Percentiles rank a stretch among this genome's conserved stretches.
Evolutionary conservation across 53 echinoderm and acorn worm genomes (phyloP).

Genomic region (Astropecten irregularis): DNA sequence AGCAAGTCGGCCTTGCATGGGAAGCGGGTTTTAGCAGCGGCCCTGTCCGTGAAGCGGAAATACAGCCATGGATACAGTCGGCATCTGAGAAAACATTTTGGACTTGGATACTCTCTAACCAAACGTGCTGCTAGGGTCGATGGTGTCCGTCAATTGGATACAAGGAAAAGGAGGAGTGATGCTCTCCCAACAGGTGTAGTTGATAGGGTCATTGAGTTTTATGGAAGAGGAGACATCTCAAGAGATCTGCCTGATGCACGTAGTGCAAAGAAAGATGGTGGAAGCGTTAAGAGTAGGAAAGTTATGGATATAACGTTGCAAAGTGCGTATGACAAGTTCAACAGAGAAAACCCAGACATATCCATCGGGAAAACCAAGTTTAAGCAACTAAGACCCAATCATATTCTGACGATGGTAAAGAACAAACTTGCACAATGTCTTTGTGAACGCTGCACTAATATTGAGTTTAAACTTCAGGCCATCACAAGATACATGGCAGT

Average conservation of each 20-base stretch:
- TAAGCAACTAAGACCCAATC: slow-evolving; percentile 11
- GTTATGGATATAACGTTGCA: slow-evolving; percentile 25
- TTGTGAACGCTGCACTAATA: slow-evolving; percentile 43
- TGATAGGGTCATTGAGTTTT: slow-evolving; percentile 21
- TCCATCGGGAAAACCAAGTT: slow-evolving; percentile 13
- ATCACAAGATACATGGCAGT: slow-evolving; percentile 18
- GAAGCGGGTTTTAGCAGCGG: slow-evolving; percentile 1
- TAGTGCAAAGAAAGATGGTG: slow-evolving; percentile 36
- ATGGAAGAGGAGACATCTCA: slow-evolving; percentile 24
- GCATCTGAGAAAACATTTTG: slow-evolving; percentile 39
- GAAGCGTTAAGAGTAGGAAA: slow-evolving; percentile 14
- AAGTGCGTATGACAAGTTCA: slow-evolving; percentile 40
- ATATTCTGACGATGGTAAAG: slow-evolving; percentile 33
- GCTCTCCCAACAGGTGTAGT: neutral
- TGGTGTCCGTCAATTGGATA: slow-evolving; percentile 30
- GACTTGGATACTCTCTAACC: slow-evolving; percentile 21
- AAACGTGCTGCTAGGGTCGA: slow-evolving; percentile 37
- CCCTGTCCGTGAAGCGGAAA: slow-evolving; percentile 31
- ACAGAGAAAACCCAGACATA: slow-evolving; percentile 32
- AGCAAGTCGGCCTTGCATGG: slow-evolving; percentile 6
- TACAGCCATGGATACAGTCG: slow-evolving; percentile 30
- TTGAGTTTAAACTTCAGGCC: slow-evolving; percentile 39
- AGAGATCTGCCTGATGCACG: slow-evolving; percentile 51
- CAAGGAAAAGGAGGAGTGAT: slow-evolving; percentile 31
- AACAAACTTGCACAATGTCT: slow-evolving; percentile 36